Evolutionary conservation across 2,888 invertebrate species (phyloP).

Genomic region (Antheraea assamensis): DNA sequence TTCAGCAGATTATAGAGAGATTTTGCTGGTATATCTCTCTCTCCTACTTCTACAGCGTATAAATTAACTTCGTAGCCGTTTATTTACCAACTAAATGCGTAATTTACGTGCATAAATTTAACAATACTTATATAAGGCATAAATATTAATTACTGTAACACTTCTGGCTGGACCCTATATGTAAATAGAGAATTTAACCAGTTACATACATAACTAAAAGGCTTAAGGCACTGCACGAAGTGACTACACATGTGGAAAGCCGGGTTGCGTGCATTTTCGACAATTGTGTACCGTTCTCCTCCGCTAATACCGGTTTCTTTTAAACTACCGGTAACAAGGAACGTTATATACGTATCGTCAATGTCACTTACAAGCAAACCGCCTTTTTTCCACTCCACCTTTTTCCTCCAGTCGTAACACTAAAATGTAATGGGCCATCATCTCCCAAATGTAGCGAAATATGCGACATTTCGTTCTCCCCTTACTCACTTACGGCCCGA

Average conservation of each 20-base stretch:
- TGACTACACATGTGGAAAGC: background rate
- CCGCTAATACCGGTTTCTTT: background rate
- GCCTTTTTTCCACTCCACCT: slow-evolving; percentile 15
- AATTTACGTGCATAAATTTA: too few species aligned
- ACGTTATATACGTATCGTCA: background rate
- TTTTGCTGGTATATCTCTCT: too few species aligned
- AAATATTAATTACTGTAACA: too few species aligned
- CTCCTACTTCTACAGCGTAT: too few species aligned
- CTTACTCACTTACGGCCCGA: slow-evolving; percentile 15
- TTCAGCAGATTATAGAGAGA: too few species aligned
- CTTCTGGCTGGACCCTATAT: too few species aligned
- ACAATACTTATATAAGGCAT: too few species aligned
- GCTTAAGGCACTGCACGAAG: background rate
- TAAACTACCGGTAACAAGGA: background rate
- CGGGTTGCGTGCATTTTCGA: background rate
- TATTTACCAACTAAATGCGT: too few species aligned
- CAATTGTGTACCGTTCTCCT: too few species aligned
- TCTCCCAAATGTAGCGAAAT: slow-evolving; percentile 25
- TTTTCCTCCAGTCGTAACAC: slow-evolving; percentile 24
- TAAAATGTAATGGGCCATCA: slow-evolving; percentile 30
- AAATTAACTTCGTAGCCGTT: too few species aligned
- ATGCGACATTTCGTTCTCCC: slow-evolving; percentile 10
- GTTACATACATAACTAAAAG: too few species aligned
- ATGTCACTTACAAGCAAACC: background rate
- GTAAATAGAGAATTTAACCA: too few species aligned